A percentile compares a stretch with the other conserved stretches of the same genome.
Evolutionary conservation across 2,113 vertebrate species (phyloP).

Genomic region (Aviceda subcristata): DNA sequence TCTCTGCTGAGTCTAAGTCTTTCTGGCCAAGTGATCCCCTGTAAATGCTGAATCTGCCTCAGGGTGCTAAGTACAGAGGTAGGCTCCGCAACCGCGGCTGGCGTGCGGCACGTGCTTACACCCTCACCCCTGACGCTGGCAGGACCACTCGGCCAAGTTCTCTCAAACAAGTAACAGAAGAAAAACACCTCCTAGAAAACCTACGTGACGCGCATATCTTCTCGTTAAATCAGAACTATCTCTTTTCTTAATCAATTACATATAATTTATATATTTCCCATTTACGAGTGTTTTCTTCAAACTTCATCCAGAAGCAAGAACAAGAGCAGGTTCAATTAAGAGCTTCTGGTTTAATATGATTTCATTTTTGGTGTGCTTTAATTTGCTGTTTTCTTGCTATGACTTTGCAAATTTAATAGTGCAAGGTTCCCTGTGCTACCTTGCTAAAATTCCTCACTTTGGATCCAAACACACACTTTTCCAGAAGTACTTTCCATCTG

Average conservation of each 20-base stretch:
- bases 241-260: background rate
- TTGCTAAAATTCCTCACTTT: background rate
- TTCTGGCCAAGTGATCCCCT: background rate
- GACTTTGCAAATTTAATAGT: background rate
- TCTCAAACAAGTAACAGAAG: background rate
- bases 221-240: background rate
- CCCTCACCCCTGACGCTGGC: background rate
- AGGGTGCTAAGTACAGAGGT: background rate
- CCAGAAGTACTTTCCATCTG: background rate
- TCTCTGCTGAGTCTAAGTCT: background rate
- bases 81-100: background rate
- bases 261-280: background rate
- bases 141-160: background rate
- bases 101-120: fast-evolving
- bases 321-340: background rate
- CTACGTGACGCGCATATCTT: background rate
- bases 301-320: background rate
- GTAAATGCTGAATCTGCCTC: background rate
- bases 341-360: background rate
- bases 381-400: background rate
- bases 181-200: background rate
- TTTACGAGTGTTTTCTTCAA: background rate
- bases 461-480: background rate
- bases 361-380: background rate
- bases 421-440: background rate